Conservation (phyloP, 2,888 invertebrate species). For the Archips crataeganus region DNA sequence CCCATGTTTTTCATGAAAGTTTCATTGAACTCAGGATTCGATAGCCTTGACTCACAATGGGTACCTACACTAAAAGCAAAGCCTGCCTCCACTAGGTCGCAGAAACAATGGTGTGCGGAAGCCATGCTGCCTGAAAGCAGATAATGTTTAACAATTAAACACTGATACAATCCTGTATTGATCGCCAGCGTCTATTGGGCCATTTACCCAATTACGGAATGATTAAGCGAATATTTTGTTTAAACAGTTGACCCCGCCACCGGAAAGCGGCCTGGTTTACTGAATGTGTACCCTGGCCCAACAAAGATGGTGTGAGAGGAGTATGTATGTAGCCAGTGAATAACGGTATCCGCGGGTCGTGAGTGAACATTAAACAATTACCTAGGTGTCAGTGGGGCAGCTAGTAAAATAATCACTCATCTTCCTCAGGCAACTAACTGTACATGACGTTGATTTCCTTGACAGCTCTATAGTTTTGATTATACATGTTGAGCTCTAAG, state of each 20-base stretch:
- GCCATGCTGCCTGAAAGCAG: constrained; percentile 31
- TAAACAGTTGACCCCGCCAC: constrained; percentile 38
- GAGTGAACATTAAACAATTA: constrained; percentile 67
- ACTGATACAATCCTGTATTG: constrained; percentile 25
- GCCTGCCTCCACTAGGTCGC: background rate
- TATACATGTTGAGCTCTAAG: background rate
- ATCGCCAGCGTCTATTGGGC: constrained; percentile 28
- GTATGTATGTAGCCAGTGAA: constrained; percentile 17
- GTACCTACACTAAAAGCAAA: background rate
- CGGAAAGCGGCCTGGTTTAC: constrained; percentile 17
- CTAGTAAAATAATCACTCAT: constrained; percentile 63
- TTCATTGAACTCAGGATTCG: background rate
- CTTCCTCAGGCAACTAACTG: constrained; percentile 67
- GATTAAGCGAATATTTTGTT: constrained; percentile 37
- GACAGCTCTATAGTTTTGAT: constrained; percentile 40
- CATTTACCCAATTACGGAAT: constrained; percentile 36
- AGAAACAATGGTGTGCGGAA: constrained; percentile 33
- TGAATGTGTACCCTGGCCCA: constrained; percentile 9
- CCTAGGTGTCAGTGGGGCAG: constrained; percentile 75
- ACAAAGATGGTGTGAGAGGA: constrained; percentile 17
- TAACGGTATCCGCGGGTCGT: constrained; percentile 69
- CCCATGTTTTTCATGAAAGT: too few species aligned
- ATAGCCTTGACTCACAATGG: background rate
- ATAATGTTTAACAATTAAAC: constrained; percentile 35
- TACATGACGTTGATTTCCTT: constrained; percentile 60